Evolutionary conservation across 53 echinoderm and acorn worm species (phyloP).

Genomic region (Pentamera pediparva): DNA sequence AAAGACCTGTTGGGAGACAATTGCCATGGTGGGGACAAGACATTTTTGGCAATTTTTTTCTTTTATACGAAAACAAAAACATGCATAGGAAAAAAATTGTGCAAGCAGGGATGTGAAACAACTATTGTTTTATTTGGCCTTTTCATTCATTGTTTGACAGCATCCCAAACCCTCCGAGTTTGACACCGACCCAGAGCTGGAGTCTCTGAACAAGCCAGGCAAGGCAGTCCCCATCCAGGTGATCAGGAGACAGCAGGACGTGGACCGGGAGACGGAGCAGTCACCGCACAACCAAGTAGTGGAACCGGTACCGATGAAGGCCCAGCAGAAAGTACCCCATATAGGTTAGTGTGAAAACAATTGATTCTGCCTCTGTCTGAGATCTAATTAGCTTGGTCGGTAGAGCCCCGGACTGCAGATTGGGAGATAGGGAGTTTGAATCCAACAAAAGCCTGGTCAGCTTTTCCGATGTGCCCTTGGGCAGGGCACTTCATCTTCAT

Average conservation of each 20-base stretch:
- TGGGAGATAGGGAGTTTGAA: too few species aligned
- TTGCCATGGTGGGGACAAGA: too few species aligned
- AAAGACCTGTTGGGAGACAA: too few species aligned
- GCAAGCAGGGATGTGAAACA: background rate
- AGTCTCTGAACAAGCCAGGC: conserved; percentile 79
- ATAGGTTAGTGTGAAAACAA: conserved; percentile 91
- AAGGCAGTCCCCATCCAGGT: conserved; percentile 92
- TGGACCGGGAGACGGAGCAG: conserved; percentile 94
- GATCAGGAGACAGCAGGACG: conserved; percentile 88
- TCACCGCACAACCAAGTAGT: conserved; percentile 92
- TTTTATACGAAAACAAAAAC: too few species aligned
- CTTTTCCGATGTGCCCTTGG: too few species aligned
- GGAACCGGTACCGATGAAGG: conserved; percentile 93
- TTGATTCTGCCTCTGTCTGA: too few species aligned
- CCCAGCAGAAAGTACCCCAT: conserved; percentile 71
- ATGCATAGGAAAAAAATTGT: too few species aligned
- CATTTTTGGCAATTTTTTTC: too few species aligned
- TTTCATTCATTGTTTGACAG: conserved; percentile 19
- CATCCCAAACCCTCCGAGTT: conserved; percentile 87
- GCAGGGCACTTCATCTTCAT: too few species aligned
- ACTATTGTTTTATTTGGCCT: background rate
- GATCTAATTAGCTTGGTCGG: too few species aligned
- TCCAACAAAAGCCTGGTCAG: too few species aligned
- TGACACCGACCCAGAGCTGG: conserved; percentile 97
- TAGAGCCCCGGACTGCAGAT: too few species aligned